These are phyloP conservation scores for Anneissia japonica DNA, from an alignment of 35 echinoderm and acorn worm species.

Conservation along the genomic window DNA sequence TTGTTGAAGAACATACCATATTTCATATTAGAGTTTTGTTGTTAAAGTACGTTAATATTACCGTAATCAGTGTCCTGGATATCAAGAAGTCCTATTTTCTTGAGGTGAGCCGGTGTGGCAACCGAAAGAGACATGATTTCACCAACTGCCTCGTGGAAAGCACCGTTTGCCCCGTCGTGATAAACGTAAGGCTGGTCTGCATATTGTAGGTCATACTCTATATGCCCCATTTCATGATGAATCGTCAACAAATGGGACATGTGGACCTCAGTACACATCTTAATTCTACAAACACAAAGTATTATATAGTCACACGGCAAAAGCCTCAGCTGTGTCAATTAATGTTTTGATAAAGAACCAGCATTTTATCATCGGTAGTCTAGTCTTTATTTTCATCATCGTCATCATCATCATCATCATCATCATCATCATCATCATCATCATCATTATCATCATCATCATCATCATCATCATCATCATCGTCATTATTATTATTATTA, in stretches of 20 bases:
- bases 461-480: slow-evolving; percentile 42
- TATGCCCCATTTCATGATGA: slow-evolving; percentile 83
- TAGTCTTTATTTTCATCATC: not conserved
- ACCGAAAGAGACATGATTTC: slow-evolving; percentile 85
- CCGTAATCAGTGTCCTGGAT: not conserved
- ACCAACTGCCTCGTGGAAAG: slow-evolving; percentile 90
- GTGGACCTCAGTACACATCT: slow-evolving; percentile 82
- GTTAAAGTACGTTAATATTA: too few species aligned
- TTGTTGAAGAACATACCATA: too few species aligned
- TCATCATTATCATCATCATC: slow-evolving; percentile 46
- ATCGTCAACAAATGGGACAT: slow-evolving; percentile 70
- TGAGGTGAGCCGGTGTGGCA: slow-evolving; percentile 63
- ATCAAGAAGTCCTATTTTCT: slow-evolving; percentile 63
- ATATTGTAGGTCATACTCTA: slow-evolving; percentile 89
- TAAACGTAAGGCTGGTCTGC: slow-evolving; percentile 60
- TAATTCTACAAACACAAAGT: slow-evolving; percentile 58
- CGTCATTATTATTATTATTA: slow-evolving; percentile 13
- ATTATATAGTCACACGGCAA: too few species aligned
- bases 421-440: slow-evolving; percentile 32
- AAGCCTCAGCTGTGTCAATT: too few species aligned
- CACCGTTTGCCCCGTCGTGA: slow-evolving; percentile 67
- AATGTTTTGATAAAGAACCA: too few species aligned
- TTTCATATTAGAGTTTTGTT: too few species aligned
- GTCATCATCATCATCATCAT: slow-evolving; percentile 7
- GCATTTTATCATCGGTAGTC: not conserved